Base-by-base conservation (phyloP, 2,797 vertebrate genomes). In the Sebastes variabilis region DNA sequence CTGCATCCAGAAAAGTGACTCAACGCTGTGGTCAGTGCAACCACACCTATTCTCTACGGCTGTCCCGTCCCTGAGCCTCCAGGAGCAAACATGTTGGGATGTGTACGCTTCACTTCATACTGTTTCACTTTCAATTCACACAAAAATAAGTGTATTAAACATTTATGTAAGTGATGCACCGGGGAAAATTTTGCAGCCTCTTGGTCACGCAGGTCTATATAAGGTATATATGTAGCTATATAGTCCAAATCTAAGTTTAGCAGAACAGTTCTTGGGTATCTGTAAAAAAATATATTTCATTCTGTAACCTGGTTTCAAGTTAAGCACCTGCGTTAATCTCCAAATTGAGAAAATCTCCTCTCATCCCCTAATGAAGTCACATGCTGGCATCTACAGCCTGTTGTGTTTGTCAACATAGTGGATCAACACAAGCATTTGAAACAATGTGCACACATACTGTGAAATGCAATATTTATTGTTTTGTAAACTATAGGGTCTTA, bases 1-100 rank as follows among this genome's bases (percentile, higher is more conserved):
- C 74, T 80, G 82, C 76, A 61, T 86, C 86, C 71, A 49, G 79
- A 89, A 85, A 91, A 86, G 77, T 93, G 92, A 94, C 88, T 95
- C 91, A 93, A 79, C 80, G 25, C 22, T 85, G 80, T 69, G 73
- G 90, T 81, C 79, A 75, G 66, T 52, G 58, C 11, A 81, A 83
- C 91, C 93, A 82, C 89, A 89, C 90, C 89, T 90, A 77, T 64
- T 79, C 80, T 81, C 52, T 12, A 6, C 3, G 49, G 68, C 67
- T 6, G 66, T 65, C 56, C 72, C 3, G 10, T 74, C 74, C 54
- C 34, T 4, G 3, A 49, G 61, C 11, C 59, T 76, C 1, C 1
- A 38, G 20, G 64, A 59, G 70, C 24, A 88, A 83, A 85, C 72
- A 82, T 24, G 32, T 9, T 56, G 55, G 36, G 56, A 73, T 55